These are phyloP conservation scores for Luffia ferchaultella DNA, from an alignment of 2,888 invertebrate genomes.

Conservation along the genomic window DNA sequence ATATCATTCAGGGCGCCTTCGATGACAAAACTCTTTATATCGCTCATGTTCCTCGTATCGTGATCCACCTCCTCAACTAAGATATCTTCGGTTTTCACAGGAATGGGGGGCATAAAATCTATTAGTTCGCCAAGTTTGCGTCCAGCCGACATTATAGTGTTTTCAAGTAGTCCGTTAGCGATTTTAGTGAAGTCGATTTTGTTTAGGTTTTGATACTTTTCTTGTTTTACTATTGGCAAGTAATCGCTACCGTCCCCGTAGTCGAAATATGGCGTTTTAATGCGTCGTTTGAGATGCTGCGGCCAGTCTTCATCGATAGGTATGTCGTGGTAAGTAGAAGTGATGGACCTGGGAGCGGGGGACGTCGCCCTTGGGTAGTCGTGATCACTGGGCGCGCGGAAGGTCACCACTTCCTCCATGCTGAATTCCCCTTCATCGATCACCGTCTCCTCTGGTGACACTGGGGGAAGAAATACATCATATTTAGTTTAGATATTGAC, in stretches of 20 bases:
- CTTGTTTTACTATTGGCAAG: slow-evolving; percentile 36
- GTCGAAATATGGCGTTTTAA: slow-evolving; percentile 52
- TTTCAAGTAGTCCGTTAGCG: slow-evolving; percentile 32
- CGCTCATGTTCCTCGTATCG: slow-evolving; percentile 40
- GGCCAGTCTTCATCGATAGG: slow-evolving; percentile 70
- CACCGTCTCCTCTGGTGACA: slow-evolving; percentile 50
- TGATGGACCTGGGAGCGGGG: slow-evolving; percentile 24
- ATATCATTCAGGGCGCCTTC: slow-evolving; percentile 23
- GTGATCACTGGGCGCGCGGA: slow-evolving; percentile 55
- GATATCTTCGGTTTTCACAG: slow-evolving; percentile 48
- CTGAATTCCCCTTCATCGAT: slow-evolving; percentile 68
- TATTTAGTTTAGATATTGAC: no score
- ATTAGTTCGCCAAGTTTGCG: slow-evolving; percentile 47
- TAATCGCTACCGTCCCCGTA: slow-evolving; percentile 47
- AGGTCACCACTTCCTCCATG: slow-evolving; percentile 69
- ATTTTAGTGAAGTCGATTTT: slow-evolving; percentile 25
- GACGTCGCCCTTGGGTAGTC: slow-evolving; percentile 53
- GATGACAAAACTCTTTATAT: slow-evolving; percentile 49
- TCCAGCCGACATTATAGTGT: slow-evolving; percentile 40
- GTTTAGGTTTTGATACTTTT: slow-evolving; percentile 41
- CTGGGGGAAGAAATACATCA: slow-evolving; percentile 39
- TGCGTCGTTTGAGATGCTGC: slow-evolving; percentile 54
- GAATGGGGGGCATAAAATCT: slow-evolving; percentile 40
- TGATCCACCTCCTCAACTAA: slow-evolving; percentile 49
- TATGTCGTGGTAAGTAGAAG: slow-evolving; percentile 57